Base-by-base conservation (phyloP, 2,888 invertebrate genomes). In the Spodoptera exigua region DNA sequence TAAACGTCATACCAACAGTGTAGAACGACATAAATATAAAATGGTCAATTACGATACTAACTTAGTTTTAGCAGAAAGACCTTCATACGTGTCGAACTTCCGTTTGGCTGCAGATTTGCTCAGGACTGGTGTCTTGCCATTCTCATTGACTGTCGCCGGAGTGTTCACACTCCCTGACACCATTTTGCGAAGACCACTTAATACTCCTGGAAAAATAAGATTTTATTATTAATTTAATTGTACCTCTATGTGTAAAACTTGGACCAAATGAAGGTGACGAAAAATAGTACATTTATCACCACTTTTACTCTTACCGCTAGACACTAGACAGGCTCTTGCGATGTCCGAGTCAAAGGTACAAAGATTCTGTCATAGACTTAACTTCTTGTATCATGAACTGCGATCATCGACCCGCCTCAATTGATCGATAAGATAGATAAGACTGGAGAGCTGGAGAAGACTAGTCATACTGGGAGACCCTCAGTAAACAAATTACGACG, bases 131-230 rank as follows among this genome's bases (percentile, higher is more conserved):
- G 96, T 96, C 66, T 91, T 88, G 9, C 85, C 80, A 60, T 86
- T 85, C 54, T 94, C 93, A 1, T 89, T 87, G 1, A 90, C 90
- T 3, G 92, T 90, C 0, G 92, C 88, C 0, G 95, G 92, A 36
- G 95, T 95, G 69, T 95, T 95, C 0, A 95, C 91, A 57, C 90
- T 93, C 54, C 96, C 96, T 0, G 96, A 96, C 9, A 97, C 97
- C 89, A 97, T 97, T 89, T 97, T 97, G 78, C 96, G 96, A 21
- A 97, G 89, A 3, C 97, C 97, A 84, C 95, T 96, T 60, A 97
- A 95, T 95, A 97, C 96, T 81, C 97, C 97, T 97, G 78, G 39
- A 80, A 80, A 59, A 45, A 56, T 18, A 12, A 5, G 1, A 12
- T 9, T 21, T 21, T 21, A 3, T 21, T 2, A 18, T 18, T 3